Base-by-base conservation (phyloP, 2,113 vertebrate genomes). In the Synchiropus splendidus region DNA sequence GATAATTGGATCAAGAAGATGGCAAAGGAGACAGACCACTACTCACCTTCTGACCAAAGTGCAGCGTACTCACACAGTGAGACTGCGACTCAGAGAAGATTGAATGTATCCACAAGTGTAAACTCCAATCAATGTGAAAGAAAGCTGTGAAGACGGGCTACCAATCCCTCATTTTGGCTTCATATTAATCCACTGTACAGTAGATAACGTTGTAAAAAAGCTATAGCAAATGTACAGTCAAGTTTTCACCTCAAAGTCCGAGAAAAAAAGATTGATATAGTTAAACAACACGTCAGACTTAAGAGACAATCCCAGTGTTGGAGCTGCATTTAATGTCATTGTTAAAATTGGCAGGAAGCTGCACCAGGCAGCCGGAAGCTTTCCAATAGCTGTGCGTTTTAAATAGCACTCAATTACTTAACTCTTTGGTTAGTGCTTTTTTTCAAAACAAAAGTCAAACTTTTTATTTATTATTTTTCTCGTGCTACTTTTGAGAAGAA, bases 121-220 rank as follows among this genome's bases (percentile, higher is more conserved):
- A 60, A 58, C 5, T 16, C 56, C 72, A 70, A 62, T 61, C 50
- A 80, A 78, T 82, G 80, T 82, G 75, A 80, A 80, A 47, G 58
- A 64, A 43, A 64, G 77, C 74, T 82, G 78, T 79, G 72, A 82
- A 63, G 43, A 48, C 12, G 16, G 54, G 42, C 51, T 72, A 57
- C 48, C 38, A 42, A 60, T 40, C 21, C 17, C 21, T 13, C 16
- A 17, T 27, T 9, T 16, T 17, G 2, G 35, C 33, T 42, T 42
- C 39, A 12, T 64, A 61, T 36, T 44, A 14, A 33, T 47, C 17
- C 21, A 8, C 14, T 39, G n/a, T 15, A 37, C 5, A 47, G 21
- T 37, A 35, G 13, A 27, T 5, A 27, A 5, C 21, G 4, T 27
- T 27, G 21, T 27, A 27, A 27, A 8, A 27, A 27, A 27, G 8